Percentiles rank a stretch among this genome's conserved stretches.
These are phyloP conservation scores for Gerosis bhagava DNA, from an alignment of 2,888 invertebrate species.

Conservation along the genomic window DNA sequence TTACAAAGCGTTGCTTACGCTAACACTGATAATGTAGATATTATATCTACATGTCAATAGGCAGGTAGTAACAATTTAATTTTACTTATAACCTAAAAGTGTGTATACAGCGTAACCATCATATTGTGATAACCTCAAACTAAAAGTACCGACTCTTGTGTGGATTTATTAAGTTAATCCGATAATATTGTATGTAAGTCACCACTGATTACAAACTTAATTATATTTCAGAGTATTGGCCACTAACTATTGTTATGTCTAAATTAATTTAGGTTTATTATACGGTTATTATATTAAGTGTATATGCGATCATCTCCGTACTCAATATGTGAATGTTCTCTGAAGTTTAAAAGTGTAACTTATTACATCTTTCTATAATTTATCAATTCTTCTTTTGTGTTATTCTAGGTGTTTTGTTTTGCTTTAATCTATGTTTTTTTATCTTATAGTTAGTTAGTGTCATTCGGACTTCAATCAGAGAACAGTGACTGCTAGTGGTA, in stretches of 20 bases:
- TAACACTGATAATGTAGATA: conserved; percentile 68
- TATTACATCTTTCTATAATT: conserved; percentile 12
- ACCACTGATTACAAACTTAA: conserved; percentile 20
- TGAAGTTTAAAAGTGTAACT: conserved; percentile 16
- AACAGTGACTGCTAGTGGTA: conserved; percentile 31
- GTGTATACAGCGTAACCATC: conserved; percentile 54
- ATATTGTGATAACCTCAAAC: conserved; percentile 41
- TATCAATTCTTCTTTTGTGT: too few species aligned
- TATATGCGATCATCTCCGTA: conserved; percentile 6
- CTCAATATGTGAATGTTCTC: conserved; percentile 3
- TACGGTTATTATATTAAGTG: conserved; percentile 9
- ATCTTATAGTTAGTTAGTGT: too few species aligned
- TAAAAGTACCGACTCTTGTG: conserved; percentile 22
- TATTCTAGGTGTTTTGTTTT: too few species aligned
- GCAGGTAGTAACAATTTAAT: conserved; percentile 76
- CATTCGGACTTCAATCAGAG: conserved; percentile 5
- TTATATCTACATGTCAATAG: conserved; percentile 78
- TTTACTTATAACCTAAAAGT: conserved; percentile 59
- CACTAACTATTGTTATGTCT: conserved; percentile 39
- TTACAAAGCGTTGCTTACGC: conserved; percentile 72
- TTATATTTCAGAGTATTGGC: conserved; percentile 35
- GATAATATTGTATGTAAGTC: conserved; percentile 42
- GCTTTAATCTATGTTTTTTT: too few species aligned
- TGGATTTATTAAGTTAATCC: conserved; percentile 26
- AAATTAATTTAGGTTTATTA: conserved; percentile 21